These are phyloP conservation scores for Gallirallus australis DNA, from an alignment of 2,797 vertebrate species.

Conservation along the genomic window DNA sequence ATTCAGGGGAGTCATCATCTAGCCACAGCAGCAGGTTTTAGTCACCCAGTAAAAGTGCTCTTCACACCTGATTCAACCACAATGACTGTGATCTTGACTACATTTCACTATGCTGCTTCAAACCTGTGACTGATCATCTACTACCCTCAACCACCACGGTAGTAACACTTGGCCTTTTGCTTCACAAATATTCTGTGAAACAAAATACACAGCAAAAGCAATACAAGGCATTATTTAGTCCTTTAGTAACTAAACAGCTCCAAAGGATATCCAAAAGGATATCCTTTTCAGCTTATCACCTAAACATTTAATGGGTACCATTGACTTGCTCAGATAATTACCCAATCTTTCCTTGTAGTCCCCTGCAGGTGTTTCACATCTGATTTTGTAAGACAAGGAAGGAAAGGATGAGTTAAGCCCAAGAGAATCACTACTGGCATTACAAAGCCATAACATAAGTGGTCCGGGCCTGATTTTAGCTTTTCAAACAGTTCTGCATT, in stretches of 20 bases:
- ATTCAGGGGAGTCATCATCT: not conserved
- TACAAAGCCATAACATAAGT: not conserved
- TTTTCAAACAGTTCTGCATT: not conserved
- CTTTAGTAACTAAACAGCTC: not conserved
- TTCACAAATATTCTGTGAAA: not conserved
- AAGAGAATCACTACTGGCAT: not conserved
- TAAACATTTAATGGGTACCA: not conserved
- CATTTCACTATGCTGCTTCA: not conserved
- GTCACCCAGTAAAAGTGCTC: not conserved
- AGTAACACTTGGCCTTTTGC: fast-evolving
- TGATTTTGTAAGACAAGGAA: not conserved
- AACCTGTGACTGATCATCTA: not conserved
- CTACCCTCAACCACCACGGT: not conserved
- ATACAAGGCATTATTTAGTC: not conserved
- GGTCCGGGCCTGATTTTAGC: not conserved
- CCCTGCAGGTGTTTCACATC: not conserved
- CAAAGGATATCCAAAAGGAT: not conserved
- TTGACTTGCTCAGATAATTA: not conserved
- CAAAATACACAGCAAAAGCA: not conserved
- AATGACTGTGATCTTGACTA: not conserved
- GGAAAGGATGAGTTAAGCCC: not conserved
- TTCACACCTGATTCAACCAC: not conserved
- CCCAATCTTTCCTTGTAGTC: not conserved
- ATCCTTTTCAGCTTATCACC: not conserved
- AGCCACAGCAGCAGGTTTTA: not conserved